Conservation (phyloP, 1,140 invertebrate genomes). For the Aporrectodea caliginosa region DNA sequence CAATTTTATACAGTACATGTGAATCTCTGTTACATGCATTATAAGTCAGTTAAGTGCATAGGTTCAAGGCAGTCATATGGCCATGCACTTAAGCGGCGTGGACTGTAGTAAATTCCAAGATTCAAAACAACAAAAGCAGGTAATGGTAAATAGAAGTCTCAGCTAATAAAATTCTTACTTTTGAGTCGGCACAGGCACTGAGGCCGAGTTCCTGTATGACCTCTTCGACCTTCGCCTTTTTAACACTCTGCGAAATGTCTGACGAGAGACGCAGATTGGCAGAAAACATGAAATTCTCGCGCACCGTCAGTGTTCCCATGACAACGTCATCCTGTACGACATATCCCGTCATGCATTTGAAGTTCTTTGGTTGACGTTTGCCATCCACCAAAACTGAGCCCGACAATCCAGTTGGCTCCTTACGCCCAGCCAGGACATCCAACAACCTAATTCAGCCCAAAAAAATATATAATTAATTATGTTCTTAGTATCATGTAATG, state of each 20-base stretch:
- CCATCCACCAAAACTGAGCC: conserved; percentile 51
- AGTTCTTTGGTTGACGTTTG: conserved; percentile 49
- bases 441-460: no score
- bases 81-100: no score
- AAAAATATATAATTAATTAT: no score
- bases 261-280: conserved; percentile 45
- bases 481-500: no score
- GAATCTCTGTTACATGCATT: no score
- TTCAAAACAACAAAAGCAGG: neutral
- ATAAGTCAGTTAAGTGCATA: no score
- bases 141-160: neutral
- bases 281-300: conserved; percentile 53
- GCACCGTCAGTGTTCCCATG: conserved; percentile 50
- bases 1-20: no score
- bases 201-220: conserved; percentile 52
- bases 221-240: conserved; percentile 41
- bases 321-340: conserved; percentile 54
- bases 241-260: conserved; percentile 35
- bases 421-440: conserved; percentile 52
- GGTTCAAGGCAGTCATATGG: no score
- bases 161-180: conserved; percentile 36
- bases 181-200: conserved; percentile 46
- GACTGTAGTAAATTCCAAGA: no score
- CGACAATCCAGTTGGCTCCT: conserved; percentile 44
- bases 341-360: conserved; percentile 54